phyloP scores from a whole-genome alignment of 2,888 invertebrate species.

The Amblyjoppa proteus region DNA sequence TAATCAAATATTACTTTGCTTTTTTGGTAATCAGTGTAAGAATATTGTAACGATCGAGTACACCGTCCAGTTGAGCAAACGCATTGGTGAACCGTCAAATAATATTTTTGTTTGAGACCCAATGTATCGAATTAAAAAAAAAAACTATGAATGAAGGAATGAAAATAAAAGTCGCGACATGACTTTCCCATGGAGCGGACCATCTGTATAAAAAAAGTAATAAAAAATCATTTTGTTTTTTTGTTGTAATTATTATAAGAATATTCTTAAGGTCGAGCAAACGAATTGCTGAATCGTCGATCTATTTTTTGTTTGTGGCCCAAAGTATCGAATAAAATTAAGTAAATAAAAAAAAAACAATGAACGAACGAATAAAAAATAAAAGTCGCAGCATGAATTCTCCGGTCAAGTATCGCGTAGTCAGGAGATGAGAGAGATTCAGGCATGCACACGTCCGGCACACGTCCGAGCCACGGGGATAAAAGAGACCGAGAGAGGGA shows the following conservation, averaged over 20 bases:
- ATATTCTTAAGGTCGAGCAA: too few relatives aligned
- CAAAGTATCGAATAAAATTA: neutral
- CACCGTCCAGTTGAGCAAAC: too few relatives aligned
- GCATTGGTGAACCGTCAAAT: neutral
- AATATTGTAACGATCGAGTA: too few relatives aligned
- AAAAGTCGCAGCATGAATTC: conserved; percentile 51
- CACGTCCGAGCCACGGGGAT: conserved; percentile 71
- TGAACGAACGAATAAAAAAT: conserved; percentile 5
- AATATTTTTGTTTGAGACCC: neutral
- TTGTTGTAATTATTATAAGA: too few relatives aligned
- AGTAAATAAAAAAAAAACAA: neutral
- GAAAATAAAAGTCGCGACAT: conserved; percentile 41
- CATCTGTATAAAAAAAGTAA: too few relatives aligned
- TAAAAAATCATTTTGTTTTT: too few relatives aligned
- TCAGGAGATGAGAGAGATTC: conserved; percentile 42
- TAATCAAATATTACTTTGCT: too few relatives aligned
- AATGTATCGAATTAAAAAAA: neutral
- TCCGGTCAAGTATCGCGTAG: conserved; percentile 48
- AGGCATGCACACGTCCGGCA: conserved; percentile 74
- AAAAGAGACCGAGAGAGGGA: conserved; percentile 39
- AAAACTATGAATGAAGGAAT: neutral
- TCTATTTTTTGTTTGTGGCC: neutral
- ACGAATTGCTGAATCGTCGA: neutral
- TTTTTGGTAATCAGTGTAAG: too few relatives aligned
- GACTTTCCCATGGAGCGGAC: conserved; percentile 1